These are phyloP conservation scores for Odiellus spinosus DNA, from an alignment of 2,888 invertebrate species.

Conservation along the genomic window DNA sequence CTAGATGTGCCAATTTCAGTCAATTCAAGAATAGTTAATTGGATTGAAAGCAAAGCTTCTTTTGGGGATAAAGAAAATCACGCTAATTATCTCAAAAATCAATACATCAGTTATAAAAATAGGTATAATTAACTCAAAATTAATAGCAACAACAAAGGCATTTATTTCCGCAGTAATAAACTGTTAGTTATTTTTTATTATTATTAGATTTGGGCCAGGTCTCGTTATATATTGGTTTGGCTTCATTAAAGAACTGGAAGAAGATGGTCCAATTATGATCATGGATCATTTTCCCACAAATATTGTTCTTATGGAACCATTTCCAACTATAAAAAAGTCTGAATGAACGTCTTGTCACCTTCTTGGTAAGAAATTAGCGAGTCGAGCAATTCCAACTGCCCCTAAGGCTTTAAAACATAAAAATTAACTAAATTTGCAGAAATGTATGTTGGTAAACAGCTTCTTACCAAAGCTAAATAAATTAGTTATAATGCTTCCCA, in stretches of 20 bases:
- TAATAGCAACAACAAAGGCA: no score
- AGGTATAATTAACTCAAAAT: conserved; percentile 33
- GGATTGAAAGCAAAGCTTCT: conserved; percentile 94
- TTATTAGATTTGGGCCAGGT: conserved; percentile 67
- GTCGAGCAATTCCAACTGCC: no score
- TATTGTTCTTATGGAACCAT: conserved; percentile 10
- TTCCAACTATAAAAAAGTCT: conserved; percentile 4
- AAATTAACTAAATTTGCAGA: no score
- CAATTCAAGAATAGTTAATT: conserved; percentile 69
- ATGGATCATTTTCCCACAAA: conserved; percentile 9
- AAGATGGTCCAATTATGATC: conserved; percentile 9
- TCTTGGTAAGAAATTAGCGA: no score
- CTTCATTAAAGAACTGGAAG: conserved; percentile 36
- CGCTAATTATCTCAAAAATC: conserved; percentile 60
- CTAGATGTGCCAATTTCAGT: conserved; percentile 73
- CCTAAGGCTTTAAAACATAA: no score
- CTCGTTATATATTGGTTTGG: conserved; percentile 94
- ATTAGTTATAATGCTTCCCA: no score
- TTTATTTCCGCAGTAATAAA: no score
- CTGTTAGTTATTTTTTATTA: conserved; percentile 1
- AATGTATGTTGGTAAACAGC: no score
- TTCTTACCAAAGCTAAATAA: no score
- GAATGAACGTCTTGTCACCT: no score
- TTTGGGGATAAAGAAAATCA: conserved; percentile 75
- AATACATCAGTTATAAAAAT: conserved; percentile 77